Evolutionary conservation across 2,888 invertebrate species (phyloP).

Genomic region (Ramazzottius varieornatus): DNA sequence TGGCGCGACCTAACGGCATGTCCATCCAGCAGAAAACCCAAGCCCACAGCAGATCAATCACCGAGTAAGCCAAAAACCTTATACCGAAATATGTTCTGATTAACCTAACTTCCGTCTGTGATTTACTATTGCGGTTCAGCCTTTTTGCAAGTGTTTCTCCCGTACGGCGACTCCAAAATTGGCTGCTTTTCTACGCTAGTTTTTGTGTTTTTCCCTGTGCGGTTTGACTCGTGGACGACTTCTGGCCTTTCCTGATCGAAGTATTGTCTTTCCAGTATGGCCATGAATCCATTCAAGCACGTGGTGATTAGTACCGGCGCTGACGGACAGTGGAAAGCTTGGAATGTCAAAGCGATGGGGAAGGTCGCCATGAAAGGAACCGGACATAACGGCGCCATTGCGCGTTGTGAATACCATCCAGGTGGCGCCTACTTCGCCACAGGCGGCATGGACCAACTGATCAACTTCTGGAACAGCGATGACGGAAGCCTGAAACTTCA

Average conservation of each 20-base stretch:
- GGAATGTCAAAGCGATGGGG: neutral
- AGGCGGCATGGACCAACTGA: neutral
- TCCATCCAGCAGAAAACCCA: neutral
- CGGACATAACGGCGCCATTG: neutral
- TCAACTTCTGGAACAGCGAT: neutral
- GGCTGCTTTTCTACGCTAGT: too few relatives aligned
- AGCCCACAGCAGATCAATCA: neutral
- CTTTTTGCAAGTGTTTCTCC: too few relatives aligned
- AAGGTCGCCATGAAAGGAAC: neutral
- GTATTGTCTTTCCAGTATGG: neutral
- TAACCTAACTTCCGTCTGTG: neutral
- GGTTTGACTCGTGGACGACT: too few relatives aligned
- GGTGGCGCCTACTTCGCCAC: neutral
- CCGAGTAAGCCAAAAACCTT: neutral
- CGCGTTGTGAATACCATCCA: neutral
- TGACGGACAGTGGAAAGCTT: neutral
- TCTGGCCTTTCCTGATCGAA: too few relatives aligned
- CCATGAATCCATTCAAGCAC: neutral
- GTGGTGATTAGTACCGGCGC: neutral
- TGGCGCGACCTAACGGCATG: neutral
- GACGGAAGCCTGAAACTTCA: neutral
- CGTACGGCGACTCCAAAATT: too few relatives aligned
- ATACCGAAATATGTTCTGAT: neutral
- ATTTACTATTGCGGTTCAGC: too few relatives aligned
- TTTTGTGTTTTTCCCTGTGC: too few relatives aligned